Evolutionary conservation across 1,140 invertebrate species (phyloP).

Genomic region (Protaetia brevitarsis): DNA sequence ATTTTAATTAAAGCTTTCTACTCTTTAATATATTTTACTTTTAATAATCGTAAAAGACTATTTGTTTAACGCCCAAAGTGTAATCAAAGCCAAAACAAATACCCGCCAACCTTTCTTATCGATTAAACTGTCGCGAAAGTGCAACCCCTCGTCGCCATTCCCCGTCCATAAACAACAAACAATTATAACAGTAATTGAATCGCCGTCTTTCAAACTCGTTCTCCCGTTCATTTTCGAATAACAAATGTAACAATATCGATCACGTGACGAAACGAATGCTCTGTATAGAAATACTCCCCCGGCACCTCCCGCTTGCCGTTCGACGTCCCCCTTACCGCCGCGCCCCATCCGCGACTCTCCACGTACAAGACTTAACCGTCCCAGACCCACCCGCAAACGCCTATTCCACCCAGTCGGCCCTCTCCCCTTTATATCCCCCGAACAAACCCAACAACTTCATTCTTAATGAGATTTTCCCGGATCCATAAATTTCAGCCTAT

Average conservation of each 20-base stretch:
- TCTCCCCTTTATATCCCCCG: conserved; percentile 32
- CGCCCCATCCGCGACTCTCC: background rate
- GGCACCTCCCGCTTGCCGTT: background rate
- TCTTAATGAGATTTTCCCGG: conserved; percentile 51
- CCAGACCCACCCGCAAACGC: conserved; percentile 21
- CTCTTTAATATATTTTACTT: too few species aligned
- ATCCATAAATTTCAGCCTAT: conserved; percentile 51
- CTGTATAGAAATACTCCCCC: conserved; percentile 11
- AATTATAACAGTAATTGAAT: conserved; percentile 17
- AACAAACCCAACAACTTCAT: conserved; percentile 49
- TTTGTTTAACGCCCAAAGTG: too few species aligned
- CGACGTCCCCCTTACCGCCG: too few species aligned
- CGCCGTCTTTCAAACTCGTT: conserved; percentile 8
- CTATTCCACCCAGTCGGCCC: conserved; percentile 21
- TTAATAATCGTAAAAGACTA: too few species aligned
- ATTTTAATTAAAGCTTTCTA: too few species aligned
- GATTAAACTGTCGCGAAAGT: background rate
- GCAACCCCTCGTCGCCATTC: background rate
- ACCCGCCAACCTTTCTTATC: background rate
- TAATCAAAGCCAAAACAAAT: too few species aligned
- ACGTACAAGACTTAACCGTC: background rate
- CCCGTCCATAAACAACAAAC: background rate
- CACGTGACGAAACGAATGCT: conserved; percentile 13
- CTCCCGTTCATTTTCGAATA: conserved; percentile 7
- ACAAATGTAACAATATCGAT: conserved; percentile 17